Evolutionary conservation across 2,888 invertebrate species (phyloP).

Genomic region (Nephrotoma flavescens): DNA sequence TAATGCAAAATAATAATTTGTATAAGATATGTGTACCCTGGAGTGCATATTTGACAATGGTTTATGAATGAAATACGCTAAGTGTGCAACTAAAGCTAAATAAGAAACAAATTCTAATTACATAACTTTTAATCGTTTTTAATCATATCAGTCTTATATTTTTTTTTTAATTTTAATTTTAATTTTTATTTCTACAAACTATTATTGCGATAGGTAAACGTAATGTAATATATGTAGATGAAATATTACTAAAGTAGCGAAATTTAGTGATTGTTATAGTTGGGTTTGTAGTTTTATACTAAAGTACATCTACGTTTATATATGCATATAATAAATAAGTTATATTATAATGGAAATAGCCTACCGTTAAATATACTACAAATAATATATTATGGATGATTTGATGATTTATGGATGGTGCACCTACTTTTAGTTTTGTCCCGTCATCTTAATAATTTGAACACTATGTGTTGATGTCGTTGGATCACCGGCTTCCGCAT

Average conservation of each 20-base stretch:
- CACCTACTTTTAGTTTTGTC: neutral
- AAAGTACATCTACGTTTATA: neutral
- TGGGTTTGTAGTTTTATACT: neutral
- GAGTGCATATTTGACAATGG: neutral
- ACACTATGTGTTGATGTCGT: constrained; percentile 9
- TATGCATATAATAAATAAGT: neutral
- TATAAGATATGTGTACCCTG: neutral
- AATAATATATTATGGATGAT: no score
- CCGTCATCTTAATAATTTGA: constrained; percentile 2
- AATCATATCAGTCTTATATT: neutral
- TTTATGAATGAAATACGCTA: neutral
- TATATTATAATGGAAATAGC: neutral
- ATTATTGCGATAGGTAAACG: neutral
- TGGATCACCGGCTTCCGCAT: constrained; percentile 41
- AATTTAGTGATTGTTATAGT: neutral
- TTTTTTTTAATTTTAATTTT: neutral
- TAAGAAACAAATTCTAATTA: neutral
- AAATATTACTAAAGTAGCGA: neutral
- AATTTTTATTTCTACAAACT: neutral
- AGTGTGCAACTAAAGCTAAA: neutral
- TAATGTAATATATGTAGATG: neutral
- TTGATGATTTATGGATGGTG: neutral
- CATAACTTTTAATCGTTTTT: neutral
- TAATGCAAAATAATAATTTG: neutral
- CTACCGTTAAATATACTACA: neutral